These are phyloP conservation scores for Tinamus major DNA, from an alignment of 2,797 vertebrate species.

Conservation along the genomic window DNA sequence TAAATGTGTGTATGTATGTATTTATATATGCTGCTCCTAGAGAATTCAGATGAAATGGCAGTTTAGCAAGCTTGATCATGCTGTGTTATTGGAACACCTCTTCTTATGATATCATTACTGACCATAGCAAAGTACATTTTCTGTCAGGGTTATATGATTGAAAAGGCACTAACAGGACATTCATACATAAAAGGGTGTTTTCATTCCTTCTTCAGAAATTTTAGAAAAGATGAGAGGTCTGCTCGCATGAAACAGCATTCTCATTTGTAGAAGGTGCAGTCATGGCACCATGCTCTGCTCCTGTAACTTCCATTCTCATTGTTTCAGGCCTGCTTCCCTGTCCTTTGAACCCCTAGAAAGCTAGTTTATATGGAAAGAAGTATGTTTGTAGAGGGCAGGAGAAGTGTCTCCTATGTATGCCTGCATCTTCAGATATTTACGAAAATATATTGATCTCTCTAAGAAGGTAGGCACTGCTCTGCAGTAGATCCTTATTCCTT, in stretches of 20 bases:
- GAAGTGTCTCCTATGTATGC: not conserved
- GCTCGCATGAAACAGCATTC: not conserved
- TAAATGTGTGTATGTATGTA: not conserved
- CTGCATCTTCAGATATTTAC: not conserved
- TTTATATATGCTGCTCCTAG: not conserved
- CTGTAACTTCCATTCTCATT: not conserved
- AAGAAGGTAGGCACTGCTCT: not conserved
- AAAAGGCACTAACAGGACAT: not conserved
- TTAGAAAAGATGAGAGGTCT: not conserved
- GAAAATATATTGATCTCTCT: not conserved
- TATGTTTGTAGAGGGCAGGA: not conserved
- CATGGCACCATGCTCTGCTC: not conserved
- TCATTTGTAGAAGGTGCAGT: not conserved
- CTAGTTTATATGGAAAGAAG: not conserved
- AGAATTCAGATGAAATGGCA: not conserved
- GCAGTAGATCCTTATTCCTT: not conserved
- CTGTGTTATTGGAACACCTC: conserved; percentile 45
- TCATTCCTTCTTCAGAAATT: not conserved
- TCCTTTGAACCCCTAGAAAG: not conserved
- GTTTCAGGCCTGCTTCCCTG: not conserved
- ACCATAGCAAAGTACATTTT: conserved; percentile 52
- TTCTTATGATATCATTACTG: conserved; percentile 30
- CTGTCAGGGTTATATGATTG: not conserved
- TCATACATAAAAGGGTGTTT: not conserved
- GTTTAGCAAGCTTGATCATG: conserved; percentile 16